Base-by-base conservation (phyloP, 23 tunicate species). In the Oikopleura albicans region DNA sequence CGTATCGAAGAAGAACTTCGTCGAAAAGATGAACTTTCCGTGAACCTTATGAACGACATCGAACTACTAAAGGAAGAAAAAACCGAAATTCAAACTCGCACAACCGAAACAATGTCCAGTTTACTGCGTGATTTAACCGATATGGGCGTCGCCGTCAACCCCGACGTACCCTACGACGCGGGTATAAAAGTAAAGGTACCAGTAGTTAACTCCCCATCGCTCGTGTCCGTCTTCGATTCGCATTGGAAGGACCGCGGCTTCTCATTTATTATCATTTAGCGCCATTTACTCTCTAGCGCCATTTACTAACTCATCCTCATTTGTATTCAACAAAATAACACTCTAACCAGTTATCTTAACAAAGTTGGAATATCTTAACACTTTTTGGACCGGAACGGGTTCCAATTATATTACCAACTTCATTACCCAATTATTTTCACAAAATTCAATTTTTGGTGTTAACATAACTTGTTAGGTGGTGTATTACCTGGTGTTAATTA, bases 21-120 rank as follows among this genome's bases (percentile, higher is more conserved):
- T 12, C 79, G 79, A 12, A 71, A 71, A 71, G 79, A 71, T 29
- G 79, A 71, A 29, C 37, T 12, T 22, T 12, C 27, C 36, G 37
- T 71, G 37, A 16, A 27, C 37, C 35, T 71, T 16, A 12, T 71
- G 79, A 71, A 4, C 33, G 79, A 71, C 27, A 16, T 71, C 4
- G 79, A 71, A 71, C 37, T 31, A 4, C 4, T 71, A 4, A 71
- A 71, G 79, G 79, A 71, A 31, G 37, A 71, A 71, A 71, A 71
- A 12, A 34, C 2, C 27, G 79, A 71, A 71, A 31, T 71, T 29
- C 79, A 71, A 71, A 16, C 79, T 31, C 79, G 79, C 28, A 71
- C 79, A n/a, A 71, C 79, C 27, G 79, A 71, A n/a, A 71, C 79
- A 29, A 71, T 71, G 79, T 71, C 79, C 4, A 71, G 79, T 71